Evolutionary conservation across 30 jellyfish, hydroid and myxozoan genomes (phyloP).

Genomic region (Hydra vulgaris): DNA sequence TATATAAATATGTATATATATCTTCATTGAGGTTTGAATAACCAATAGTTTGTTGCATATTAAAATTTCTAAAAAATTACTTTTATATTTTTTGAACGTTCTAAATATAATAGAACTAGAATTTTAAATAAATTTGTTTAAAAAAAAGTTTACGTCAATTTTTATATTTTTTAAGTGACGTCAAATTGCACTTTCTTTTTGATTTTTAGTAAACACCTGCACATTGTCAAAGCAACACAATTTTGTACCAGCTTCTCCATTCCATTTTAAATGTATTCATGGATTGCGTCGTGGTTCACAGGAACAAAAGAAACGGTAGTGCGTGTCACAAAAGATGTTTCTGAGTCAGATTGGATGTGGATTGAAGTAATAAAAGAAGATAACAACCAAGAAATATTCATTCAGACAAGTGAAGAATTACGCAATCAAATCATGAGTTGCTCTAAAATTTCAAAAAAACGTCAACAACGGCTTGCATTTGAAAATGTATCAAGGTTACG

Average conservation of each 20-base stretch:
- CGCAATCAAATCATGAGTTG: neutral
- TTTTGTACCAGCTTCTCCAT: neutral
- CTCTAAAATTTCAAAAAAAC: neutral
- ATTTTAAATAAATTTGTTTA: no score
- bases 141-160: no score
- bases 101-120: no score
- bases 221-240: neutral
- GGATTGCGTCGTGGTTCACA: conserved; percentile 12
- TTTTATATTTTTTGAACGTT: no score
- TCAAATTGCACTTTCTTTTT: neutral
- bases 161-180: no score
- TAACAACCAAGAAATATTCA: neutral
- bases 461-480: neutral
- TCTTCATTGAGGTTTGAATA: no score
- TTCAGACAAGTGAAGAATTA: conserved; percentile 14
- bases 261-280: neutral
- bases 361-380: conserved; percentile 15
- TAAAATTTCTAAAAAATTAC: no score
- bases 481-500: neutral
- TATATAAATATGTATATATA: no score
- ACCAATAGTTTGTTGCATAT: no score
- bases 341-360: conserved; percentile 8
- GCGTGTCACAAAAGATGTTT: neutral
- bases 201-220: neutral
- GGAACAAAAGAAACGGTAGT: conserved; percentile 1